Conservation (phyloP, 1,140 invertebrate genomes). For the Macrobrachium nipponense region DNA sequence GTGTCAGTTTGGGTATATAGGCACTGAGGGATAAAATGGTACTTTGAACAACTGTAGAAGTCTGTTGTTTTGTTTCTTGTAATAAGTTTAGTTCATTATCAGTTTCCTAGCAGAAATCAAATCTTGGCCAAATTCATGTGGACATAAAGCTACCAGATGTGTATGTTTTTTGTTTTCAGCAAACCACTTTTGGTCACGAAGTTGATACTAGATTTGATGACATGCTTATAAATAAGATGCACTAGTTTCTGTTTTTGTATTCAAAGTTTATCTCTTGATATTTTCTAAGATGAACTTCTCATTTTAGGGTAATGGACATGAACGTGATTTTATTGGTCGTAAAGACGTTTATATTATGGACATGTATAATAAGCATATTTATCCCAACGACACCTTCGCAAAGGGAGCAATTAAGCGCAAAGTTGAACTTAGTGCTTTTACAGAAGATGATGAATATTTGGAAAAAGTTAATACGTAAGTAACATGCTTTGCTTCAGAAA, state of each 20-base stretch:
- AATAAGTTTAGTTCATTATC: too few relatives aligned
- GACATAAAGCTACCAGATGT: too few relatives aligned
- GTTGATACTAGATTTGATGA: too few relatives aligned
- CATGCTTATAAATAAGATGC: too few relatives aligned
- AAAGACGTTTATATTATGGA: slow-evolving; percentile 84
- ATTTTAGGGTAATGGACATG: slow-evolving; percentile 85
- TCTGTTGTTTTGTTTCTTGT: too few relatives aligned
- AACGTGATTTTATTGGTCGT: slow-evolving; percentile 80
- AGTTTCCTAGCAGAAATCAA: too few relatives aligned
- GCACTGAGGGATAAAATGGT: too few relatives aligned
- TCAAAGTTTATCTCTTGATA: background rate
- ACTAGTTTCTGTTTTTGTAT: background rate
- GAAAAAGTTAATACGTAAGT: slow-evolving; percentile 76
- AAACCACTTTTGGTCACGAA: too few relatives aligned
- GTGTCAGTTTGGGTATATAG: too few relatives aligned
- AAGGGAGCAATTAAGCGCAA: slow-evolving; percentile 81
- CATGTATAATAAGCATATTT: slow-evolving; percentile 85
- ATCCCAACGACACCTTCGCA: slow-evolving; percentile 81
- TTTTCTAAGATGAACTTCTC: background rate
- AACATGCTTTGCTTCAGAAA: background rate
- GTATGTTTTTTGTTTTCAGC: too few relatives aligned
- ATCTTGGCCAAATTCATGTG: too few relatives aligned
- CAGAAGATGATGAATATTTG: slow-evolving; percentile 81
- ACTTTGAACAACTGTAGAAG: too few relatives aligned
- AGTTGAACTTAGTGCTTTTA: slow-evolving; percentile 77